Base-by-base conservation (phyloP, 2,797 vertebrate species). In the Crax fasciolata region DNA sequence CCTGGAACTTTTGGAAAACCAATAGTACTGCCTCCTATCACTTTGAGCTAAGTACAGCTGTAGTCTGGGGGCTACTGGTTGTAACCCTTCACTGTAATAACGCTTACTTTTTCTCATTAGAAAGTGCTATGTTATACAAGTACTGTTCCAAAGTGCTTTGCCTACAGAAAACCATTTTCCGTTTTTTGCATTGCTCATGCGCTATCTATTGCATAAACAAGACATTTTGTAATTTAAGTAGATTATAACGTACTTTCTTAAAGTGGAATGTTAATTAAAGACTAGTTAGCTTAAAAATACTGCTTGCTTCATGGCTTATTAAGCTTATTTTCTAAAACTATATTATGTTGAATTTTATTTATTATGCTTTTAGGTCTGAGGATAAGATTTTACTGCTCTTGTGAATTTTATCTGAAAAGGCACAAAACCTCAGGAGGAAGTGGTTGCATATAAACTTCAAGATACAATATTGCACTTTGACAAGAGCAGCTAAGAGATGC, bases 401-500 rank as follows among this genome's bases (percentile, higher is more conserved):
- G 23, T 61, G 77, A 83, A 70, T 76, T 84, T 92, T 84, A 63
- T 84, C 84, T 73, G 52, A 83, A 94, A 94, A 63, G 9, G n/a
- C 84, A 78, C 57, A 80, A 84, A 89, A 54, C 49, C 48, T 89
- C 25, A 49, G 23, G 55, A 19, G 13, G n/a, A 93, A 90, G 81
- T 73, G 71, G 48, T 57, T 67, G 52, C 46, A 8, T 57, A 16
- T 44, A 61, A 80, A 71, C 68, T 52, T 87, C 68, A 65, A 38
- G 41, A 63, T 61, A 23, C 9, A 8, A 25, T 54, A 16, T 44
- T 73, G 48, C 44, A 25, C 39, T 87, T 81, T 82, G 81, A 90
- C n/a, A 70, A 73, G 67, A 75, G 65, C 0, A 2, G 68, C 13
- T 65, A 78, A 35, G 77, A 80, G 63, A 74, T 48, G 81, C 20